Base-by-base conservation (phyloP, 2,113 vertebrate species). In the Ibidorhyncha struthersii region DNA sequence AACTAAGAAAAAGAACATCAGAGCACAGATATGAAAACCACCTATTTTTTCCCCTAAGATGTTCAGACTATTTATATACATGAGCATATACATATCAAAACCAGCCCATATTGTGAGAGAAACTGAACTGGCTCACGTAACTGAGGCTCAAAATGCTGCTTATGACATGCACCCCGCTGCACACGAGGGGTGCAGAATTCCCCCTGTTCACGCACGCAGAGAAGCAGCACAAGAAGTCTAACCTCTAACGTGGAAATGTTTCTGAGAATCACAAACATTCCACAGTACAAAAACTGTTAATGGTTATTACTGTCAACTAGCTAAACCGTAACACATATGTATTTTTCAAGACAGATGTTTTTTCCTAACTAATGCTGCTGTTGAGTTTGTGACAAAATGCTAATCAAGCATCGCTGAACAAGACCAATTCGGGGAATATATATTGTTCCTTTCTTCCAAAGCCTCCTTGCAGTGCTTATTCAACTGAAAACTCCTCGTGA, bases 141-240 rank as follows among this genome's bases (percentile, higher is more conserved):
- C 20, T 29, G 36, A 56, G 40, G 63, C 34, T 82, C 6, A 10
- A 43, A 52, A 12, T 3, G 16, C 73, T 73, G 45, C 23, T 40
- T 7, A 1, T 9, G 11, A 18, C 14, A 2, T 1, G 4, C 74
- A 30, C 15, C 14, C 13, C 4, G 2, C 49, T 36, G 49, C 56
- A 4, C 6, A 2, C 23, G 0, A 1, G 40, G 55, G 21, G 21
- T 27, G 32, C 43, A 76, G 56, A 55, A 59, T 34, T 45, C 47
- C 63, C 32, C 22, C 53, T n/a, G 21, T 11, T 56, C 63, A 16
- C 63, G 26, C 36, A 7, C 1, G 1, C 20, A 50, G 49, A 25
- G 49, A 50, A 25, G 49, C 49, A 43, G 47, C 47, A 52, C 2
- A 1, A 53, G 5, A 63, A 63, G 8, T 23, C 20, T 22, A 38